Conservation (phyloP, 1,140 invertebrate genomes). For the Trinorchestia longiramus region DNA sequence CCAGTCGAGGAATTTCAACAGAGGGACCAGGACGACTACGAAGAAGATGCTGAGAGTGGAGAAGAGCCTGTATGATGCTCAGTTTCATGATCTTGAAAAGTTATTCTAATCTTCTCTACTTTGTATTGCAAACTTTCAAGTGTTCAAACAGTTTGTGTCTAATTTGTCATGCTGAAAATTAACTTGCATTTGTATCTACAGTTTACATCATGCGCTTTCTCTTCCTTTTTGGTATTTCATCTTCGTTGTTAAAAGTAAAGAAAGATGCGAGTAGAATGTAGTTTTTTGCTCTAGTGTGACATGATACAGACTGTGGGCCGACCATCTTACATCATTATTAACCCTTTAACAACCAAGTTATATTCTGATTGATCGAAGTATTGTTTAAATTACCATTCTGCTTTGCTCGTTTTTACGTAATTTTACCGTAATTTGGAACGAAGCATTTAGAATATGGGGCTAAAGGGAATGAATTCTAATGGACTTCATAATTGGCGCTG, state of each 20-base stretch:
- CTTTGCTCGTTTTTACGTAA: no score
- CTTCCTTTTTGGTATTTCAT: neutral
- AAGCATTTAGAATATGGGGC: no score
- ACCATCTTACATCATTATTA: no score
- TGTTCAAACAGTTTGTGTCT: neutral
- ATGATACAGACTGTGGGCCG: no score
- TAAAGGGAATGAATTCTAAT: no score
- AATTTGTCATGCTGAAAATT: neutral
- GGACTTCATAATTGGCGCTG: no score
- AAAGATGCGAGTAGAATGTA: neutral
- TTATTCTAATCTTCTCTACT: neutral
- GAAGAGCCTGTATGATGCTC: conserved; percentile 5
- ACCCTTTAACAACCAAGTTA: no score
- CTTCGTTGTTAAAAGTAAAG: neutral
- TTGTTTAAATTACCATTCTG: no score
- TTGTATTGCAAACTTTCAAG: neutral
- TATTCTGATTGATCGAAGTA: no score
- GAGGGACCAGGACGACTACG: neutral
- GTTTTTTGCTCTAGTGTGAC: no score
- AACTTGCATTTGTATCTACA: neutral
- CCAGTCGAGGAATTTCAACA: neutral
- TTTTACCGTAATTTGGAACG: no score
- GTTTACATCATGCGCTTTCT: neutral
- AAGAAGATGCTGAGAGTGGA: conserved; percentile 29
- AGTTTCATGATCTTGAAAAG: neutral